Evolutionary conservation across 1,140 invertebrate genomes (phyloP).

Genomic region (Catajapyx aquilonaris): DNA sequence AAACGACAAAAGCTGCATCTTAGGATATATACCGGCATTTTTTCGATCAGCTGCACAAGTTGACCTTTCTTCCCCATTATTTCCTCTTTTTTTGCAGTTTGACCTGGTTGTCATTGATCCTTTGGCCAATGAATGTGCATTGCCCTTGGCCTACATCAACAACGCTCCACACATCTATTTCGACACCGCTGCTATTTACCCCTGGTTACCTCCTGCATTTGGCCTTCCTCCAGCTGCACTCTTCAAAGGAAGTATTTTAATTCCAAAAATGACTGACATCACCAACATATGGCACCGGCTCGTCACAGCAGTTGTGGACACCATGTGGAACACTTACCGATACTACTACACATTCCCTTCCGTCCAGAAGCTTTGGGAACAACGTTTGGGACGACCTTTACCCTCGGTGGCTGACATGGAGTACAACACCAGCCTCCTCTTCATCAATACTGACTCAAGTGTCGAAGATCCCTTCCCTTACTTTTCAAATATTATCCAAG

Average conservation of each 20-base stretch:
- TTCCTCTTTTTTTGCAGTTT: too few species aligned
- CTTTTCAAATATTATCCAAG: slow-evolving; percentile 7
- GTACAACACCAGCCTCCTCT: slow-evolving; percentile 5
- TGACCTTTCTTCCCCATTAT: too few species aligned
- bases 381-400: neutral
- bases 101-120: slow-evolving; percentile 11
- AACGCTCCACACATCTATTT: slow-evolving; percentile 7
- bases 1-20: too few species aligned
- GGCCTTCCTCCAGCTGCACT: neutral
- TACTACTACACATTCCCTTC: slow-evolving; percentile 1
- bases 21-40: too few species aligned
- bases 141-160: slow-evolving; percentile 8
- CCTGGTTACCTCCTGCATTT: neutral
- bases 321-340: neutral
- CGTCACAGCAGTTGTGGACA: neutral
- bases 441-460: slow-evolving; percentile 9
- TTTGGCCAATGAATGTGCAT: slow-evolving; percentile 10
- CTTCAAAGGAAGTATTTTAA: neutral
- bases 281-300: too few species aligned
- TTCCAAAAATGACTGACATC: too few species aligned
- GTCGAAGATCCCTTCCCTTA: slow-evolving; percentile 10
- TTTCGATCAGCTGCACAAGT: too few species aligned
- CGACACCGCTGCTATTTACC: slow-evolving; percentile 3
- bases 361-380: neutral
- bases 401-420: slow-evolving; percentile 2